Evolutionary conservation across 2,888 invertebrate species (phyloP).

Genomic region (Lasioglossum leucozonium): DNA sequence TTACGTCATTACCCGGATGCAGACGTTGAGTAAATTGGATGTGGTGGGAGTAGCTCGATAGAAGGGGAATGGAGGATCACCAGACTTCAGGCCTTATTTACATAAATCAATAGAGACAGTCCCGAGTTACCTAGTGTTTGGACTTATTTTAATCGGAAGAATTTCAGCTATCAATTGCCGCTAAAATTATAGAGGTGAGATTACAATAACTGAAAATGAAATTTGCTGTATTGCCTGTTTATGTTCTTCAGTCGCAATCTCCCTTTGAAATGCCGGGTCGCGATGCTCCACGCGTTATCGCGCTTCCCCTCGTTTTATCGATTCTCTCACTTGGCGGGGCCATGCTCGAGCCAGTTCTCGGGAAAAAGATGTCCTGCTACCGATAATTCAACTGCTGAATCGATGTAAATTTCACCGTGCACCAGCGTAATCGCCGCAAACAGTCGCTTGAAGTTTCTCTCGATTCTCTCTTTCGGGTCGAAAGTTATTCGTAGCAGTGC

Average conservation of each 20-base stretch:
- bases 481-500: slow-evolving; percentile 22
- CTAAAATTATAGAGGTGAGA: background rate
- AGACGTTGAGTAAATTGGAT: background rate
- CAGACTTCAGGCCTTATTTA: background rate
- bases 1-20: background rate
- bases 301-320: background rate
- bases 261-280: background rate
- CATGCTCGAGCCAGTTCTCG: background rate
- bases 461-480: background rate
- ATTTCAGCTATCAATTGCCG: too few relatives aligned
- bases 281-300: background rate
- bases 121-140: too few relatives aligned
- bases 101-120: too few relatives aligned
- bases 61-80: background rate
- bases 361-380: background rate
- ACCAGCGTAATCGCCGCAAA: background rate
- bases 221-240: background rate
- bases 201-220: background rate
- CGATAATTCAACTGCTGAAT: background rate
- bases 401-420: background rate
- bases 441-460: background rate
- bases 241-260: background rate
- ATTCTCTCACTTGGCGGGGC: background rate
- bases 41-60: background rate
- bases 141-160: too few relatives aligned